phyloP scores from a whole-genome alignment of 2,113 vertebrate genomes.

The Phyllopteryx taeniolatus region DNA sequence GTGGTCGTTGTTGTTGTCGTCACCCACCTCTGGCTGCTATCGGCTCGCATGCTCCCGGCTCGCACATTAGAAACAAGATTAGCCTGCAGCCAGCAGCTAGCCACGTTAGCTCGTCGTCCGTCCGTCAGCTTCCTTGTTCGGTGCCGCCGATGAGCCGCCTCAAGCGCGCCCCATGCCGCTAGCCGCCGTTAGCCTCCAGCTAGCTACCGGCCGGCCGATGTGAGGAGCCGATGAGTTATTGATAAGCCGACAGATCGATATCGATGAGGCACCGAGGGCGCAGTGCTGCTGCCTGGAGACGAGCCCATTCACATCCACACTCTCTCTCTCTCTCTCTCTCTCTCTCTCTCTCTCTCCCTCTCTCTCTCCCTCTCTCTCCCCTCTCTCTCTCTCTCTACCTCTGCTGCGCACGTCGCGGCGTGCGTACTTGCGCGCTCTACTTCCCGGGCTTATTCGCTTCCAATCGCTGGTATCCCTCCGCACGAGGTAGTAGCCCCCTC shows the following conservation, averaged over 20 bases:
- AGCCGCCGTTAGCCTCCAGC: constrained; percentile 32
- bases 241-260: constrained; percentile 37
- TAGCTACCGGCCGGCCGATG: constrained; percentile 1
- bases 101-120: constrained; percentile 34
- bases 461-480: background rate
- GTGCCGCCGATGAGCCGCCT: constrained; percentile 32
- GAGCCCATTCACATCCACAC: constrained; percentile 48
- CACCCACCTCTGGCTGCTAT: constrained; percentile 70
- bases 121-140: constrained; percentile 70
- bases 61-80: constrained; percentile 71
- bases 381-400: constrained; percentile 15
- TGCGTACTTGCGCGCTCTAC: background rate
- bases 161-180: constrained; percentile 34
- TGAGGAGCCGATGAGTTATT: background rate
- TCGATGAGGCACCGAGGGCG: constrained; percentile 42
- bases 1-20: background rate
- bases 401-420: background rate
- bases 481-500: background rate
- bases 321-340: constrained; percentile 2
- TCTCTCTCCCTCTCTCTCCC: constrained; percentile 9
- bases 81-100: constrained; percentile 59
- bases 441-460: background rate
- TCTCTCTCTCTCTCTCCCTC: constrained; percentile 14
- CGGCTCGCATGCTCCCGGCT: constrained; percentile 72
- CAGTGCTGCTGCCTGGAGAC: constrained; percentile 38